Conservation (phyloP, 2,113 vertebrate genomes). For the Sigmodon hispidus region DNA sequence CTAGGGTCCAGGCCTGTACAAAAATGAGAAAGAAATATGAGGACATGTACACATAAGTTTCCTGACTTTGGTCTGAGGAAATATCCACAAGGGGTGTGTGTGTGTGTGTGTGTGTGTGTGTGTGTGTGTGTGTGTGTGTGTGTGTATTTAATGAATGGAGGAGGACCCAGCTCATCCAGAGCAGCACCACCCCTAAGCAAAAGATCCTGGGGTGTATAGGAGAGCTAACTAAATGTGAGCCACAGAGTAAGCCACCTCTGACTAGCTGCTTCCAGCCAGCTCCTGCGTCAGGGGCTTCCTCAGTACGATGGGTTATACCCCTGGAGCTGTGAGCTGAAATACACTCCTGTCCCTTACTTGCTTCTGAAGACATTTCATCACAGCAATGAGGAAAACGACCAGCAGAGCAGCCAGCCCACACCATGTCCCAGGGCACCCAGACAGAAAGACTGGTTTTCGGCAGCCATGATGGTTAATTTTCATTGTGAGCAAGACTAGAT, state of each 20-base stretch:
- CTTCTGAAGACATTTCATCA: not conserved
- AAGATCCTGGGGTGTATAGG: not conserved
- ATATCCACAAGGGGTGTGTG: not conserved
- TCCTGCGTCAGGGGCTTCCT: not conserved
- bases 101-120: not conserved
- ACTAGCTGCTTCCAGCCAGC: not conserved
- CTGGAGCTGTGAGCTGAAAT: not conserved
- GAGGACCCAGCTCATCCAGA: not conserved
- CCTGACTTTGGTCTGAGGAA: not conserved
- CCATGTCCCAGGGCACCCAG: conserved; percentile 52
- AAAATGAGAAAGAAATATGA: not conserved
- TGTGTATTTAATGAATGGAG: not conserved
- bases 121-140: not conserved
- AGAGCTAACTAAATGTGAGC: not conserved
- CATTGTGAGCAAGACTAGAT: not conserved
- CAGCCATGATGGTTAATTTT: not conserved
- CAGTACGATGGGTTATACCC: too few relatives aligned
- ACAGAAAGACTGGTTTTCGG: conserved; percentile 71
- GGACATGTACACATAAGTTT: not conserved
- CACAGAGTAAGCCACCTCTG: not conserved
- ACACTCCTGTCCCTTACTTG: not conserved
- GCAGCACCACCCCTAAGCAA: not conserved
- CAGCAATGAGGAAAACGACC: not conserved
- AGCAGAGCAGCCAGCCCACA: not conserved
- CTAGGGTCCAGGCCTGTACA: not conserved